Percentiles rank a stretch among this genome's conserved stretches.
These are phyloP conservation scores for Anoura caudifer DNA, from an alignment of 2,113 vertebrate genomes.

Conservation along the genomic window DNA sequence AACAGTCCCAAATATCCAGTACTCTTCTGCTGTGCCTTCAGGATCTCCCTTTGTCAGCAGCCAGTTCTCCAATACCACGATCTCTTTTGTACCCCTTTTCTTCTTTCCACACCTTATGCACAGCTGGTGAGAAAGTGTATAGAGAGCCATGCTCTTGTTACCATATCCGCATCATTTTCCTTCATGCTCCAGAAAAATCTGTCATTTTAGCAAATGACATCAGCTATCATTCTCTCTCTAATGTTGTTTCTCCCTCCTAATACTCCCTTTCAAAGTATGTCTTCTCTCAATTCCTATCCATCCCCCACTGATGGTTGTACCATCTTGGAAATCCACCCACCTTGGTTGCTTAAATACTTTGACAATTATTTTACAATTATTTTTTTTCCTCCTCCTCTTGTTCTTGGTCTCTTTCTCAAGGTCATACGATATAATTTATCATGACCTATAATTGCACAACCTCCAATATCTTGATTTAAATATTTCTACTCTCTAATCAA, in stretches of 20 bases:
- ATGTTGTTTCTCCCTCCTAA: not conserved
- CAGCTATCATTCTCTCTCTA: not conserved
- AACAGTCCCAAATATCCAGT: not conserved
- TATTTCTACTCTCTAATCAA: not conserved
- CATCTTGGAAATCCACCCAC: not conserved
- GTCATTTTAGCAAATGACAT: not conserved
- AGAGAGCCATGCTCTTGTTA: not conserved
- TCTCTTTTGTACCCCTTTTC: not conserved
- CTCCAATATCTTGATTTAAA: not conserved
- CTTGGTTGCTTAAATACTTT: not conserved
- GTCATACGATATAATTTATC: not conserved
- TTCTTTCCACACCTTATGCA: not conserved
- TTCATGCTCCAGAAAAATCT: not conserved
- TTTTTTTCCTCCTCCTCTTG: not conserved
- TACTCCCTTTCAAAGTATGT: not conserved
- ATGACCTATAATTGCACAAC: not conserved
- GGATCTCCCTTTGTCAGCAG: not conserved
- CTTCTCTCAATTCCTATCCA: not conserved
- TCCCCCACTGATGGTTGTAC: not conserved
- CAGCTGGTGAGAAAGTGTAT: not conserved
- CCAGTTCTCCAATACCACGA: not conserved
- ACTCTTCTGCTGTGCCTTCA: not conserved
- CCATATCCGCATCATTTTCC: not conserved
- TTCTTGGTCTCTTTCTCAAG: not conserved
- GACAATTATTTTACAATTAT: not conserved